Conservation (phyloP, 2,797 vertebrate genomes). For the Neomorphus geoffroyi region DNA sequence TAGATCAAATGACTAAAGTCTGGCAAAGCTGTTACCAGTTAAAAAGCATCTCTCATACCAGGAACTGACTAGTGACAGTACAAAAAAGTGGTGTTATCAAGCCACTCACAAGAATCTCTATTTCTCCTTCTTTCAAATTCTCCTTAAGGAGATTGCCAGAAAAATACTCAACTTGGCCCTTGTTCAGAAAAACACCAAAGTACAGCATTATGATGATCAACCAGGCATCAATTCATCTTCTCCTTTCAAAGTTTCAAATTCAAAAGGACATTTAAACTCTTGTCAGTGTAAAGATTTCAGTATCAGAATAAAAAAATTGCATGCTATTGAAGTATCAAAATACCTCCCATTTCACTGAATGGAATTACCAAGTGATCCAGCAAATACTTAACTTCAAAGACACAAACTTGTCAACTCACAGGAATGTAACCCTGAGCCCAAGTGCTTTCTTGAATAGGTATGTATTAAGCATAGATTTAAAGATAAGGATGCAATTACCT, state of each 20-base stretch:
- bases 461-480: constrained; percentile 19
- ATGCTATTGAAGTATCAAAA: neutral
- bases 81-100: neutral
- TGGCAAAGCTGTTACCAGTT: neutral
- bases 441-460: constrained; percentile 33
- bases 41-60: neutral
- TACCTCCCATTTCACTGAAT: neutral
- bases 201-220: neutral
- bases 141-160: neutral
- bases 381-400: constrained; percentile 39
- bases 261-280: neutral
- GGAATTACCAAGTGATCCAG: constrained; percentile 6
- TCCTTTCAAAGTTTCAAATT: neutral
- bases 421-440: constrained; percentile 32
- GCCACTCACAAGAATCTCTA: neutral
- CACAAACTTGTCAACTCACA: neutral
- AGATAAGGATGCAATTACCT: constrained; percentile 39
- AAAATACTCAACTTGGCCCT: neutral
- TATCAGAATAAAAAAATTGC: neutral
- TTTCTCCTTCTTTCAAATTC: neutral
- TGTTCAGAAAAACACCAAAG: neutral
- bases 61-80: neutral
- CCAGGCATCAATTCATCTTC: neutral
- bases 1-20: neutral
- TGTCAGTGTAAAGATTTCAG: neutral